These are phyloP conservation scores for Holotrichia oblita DNA, from an alignment of 1,140 invertebrate genomes.

Conservation along the genomic window DNA sequence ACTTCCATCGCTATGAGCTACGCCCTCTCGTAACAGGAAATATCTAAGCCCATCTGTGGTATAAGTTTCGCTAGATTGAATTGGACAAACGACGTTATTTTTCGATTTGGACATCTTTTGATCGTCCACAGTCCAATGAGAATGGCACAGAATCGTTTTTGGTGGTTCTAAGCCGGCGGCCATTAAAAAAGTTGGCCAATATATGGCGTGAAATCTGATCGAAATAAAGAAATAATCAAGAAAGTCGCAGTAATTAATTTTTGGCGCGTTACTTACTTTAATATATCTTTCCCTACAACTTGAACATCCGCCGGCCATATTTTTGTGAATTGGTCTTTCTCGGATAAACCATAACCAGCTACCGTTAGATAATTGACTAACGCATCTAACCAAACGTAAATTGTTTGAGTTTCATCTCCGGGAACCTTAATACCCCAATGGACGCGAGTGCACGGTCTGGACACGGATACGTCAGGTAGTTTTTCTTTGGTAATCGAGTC, in stretches of 20 bases:
- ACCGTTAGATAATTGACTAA: conserved; percentile 95
- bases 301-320: conserved; percentile 91
- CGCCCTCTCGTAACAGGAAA: conserved; percentile 89
- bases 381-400: conserved; percentile 99
- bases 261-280: conserved; percentile 76
- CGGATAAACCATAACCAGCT: conserved; percentile 76
- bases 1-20: conserved; percentile 91
- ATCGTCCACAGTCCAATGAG: conserved; percentile 93
- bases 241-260: neutral
- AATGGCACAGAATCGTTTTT: conserved; percentile 84
- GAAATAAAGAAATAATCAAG: neutral
- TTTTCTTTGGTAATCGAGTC: conserved; percentile 69
- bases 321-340: conserved; percentile 57
- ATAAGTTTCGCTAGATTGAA: conserved; percentile 65
- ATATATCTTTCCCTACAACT: conserved; percentile 97
- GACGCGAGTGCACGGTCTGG: conserved; percentile 79
- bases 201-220: conserved; percentile 91
- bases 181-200: conserved; percentile 99
- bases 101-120: conserved; percentile 98
- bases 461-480: conserved; percentile 89
- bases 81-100: conserved; percentile 90
- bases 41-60: conserved; percentile 85
- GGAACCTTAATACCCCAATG: conserved; percentile 91
- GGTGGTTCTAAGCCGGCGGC: conserved; percentile 86
- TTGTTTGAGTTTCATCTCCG: conserved; percentile 81